Evolutionary conservation across 2,113 vertebrate species (phyloP).

Genomic region (Pterophyllum scalare): DNA sequence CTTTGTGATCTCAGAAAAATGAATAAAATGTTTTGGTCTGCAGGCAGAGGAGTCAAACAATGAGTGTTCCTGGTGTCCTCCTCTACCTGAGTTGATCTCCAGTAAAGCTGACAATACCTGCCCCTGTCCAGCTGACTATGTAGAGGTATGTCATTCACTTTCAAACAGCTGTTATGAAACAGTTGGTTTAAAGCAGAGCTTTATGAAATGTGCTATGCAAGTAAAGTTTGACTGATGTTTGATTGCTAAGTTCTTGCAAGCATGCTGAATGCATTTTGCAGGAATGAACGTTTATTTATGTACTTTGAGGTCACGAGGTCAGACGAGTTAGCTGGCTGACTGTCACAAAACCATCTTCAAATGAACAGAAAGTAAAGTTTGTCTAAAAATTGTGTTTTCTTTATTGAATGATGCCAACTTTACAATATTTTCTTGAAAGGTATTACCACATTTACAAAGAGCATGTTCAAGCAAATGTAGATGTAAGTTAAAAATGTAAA

Average conservation of each 20-base stretch:
- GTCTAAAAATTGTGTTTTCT: too few relatives aligned
- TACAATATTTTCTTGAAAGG: background rate
- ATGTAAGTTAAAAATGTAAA: background rate
- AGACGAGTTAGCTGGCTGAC: background rate
- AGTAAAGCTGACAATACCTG: constrained; percentile 84
- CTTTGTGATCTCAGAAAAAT: background rate
- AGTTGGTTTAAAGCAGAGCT: background rate
- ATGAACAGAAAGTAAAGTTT: too few relatives aligned
- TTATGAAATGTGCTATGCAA: background rate
- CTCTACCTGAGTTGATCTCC: constrained; percentile 85
- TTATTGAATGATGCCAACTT: background rate
- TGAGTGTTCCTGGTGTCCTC: constrained; percentile 80
- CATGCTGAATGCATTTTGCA: too few relatives aligned
- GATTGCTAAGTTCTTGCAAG: background rate
- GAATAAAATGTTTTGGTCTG: too few relatives aligned
- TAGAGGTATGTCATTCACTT: constrained; percentile 74
- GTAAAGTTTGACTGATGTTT: too few relatives aligned
- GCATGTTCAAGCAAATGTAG: background rate
- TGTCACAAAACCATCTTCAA: too few relatives aligned
- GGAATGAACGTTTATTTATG: background rate
- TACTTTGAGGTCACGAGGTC: rapidly evolving
- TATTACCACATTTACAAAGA: background rate
- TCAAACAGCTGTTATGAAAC: background rate
- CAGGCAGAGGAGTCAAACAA: constrained; percentile 79
- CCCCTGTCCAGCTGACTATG: constrained; percentile 83